phyloP scores from a whole-genome alignment of 2,888 invertebrate genomes.

The Heliconius ethilla region DNA sequence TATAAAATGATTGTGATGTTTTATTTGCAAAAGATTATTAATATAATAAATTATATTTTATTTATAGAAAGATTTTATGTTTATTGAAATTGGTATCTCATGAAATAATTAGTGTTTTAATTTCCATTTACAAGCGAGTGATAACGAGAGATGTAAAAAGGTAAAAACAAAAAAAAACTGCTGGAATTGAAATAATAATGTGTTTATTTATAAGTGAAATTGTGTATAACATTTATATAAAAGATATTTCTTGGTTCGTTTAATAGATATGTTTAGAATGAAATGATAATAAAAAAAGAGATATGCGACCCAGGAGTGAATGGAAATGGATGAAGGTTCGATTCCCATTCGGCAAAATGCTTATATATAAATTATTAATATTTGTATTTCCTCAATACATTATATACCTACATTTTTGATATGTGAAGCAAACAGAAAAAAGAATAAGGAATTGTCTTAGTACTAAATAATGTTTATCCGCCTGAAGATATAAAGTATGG shows the following conservation, averaged over 20 bases:
- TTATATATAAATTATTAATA: background rate
- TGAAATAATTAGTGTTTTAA: slow-evolving; percentile 39
- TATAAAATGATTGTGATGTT: background rate
- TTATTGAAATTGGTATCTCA: slow-evolving; percentile 21
- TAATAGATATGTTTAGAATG: too few relatives aligned
- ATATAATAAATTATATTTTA: background rate
- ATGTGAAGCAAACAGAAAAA: too few relatives aligned
- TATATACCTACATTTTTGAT: background rate
- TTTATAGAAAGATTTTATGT: background rate
- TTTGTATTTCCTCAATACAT: background rate
- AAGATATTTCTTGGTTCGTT: background rate
- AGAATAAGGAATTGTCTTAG: too few relatives aligned
- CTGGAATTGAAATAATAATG: slow-evolving; percentile 5
- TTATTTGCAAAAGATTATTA: background rate
- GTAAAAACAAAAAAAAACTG: slow-evolving; percentile 54
- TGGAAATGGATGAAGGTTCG: background rate
- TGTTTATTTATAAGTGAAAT: background rate
- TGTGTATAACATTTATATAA: background rate
- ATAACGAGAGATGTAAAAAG: slow-evolving; percentile 57
- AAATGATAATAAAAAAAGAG: background rate
- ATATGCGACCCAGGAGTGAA: background rate
- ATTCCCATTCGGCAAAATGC: background rate
- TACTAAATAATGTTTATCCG: too few relatives aligned
- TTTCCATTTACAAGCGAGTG: slow-evolving; percentile 48
- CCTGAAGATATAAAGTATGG: too few relatives aligned